Evolutionary conservation across 2,888 invertebrate genomes (phyloP), one percentile per base, ranked within the genome.

Genomic region (Oscheius sp.): DNA sequence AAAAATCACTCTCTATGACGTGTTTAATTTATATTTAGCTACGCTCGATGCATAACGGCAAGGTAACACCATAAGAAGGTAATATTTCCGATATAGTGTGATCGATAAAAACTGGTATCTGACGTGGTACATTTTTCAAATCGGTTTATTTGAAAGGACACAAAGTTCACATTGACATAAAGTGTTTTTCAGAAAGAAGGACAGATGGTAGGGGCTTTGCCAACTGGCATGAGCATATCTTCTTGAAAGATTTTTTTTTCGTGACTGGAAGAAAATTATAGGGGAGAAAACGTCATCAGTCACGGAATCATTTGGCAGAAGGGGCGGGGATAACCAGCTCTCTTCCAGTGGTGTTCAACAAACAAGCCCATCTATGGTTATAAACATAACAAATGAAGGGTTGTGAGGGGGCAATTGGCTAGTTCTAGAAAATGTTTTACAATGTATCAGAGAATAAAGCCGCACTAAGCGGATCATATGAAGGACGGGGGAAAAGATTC

Each of bases 121-220:
- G n/a, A n/a, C n/a, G n/a, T n/a, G n/a, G n/a, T 17, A 54, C 33
- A 1, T 32, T 32, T 32, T 54, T 36, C 59, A 59, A 59, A 59
- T 59, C 41, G 44, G 59, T 59, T 59, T 59, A 59, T 59, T n/a
- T 59, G 59, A 26, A 59, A 59, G 54, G 54, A 33, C 54, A 54
- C 54, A 54, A 33, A n/a, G n/a, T 54, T 54, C 54, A 54, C 54
- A 54, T 32, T 54, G 24, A 24, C 5, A 17, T 32, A 54, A 17
- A 51, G 20, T 32, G 36, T 12, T 17, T 17, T 54, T 33, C 54
- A 54, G 36, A 12, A 33, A 20, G 22, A 54, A 54, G 36, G 50
- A 50, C 50, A 50, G n/a, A n/a, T n/a, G n/a, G n/a, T n/a, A n/a
- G 28, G 50, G 14, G 28, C 6, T 50, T 36, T 54, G 32, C 54